Conservation (phyloP, 2,888 invertebrate species). For the Apodemia mormo region DNA sequence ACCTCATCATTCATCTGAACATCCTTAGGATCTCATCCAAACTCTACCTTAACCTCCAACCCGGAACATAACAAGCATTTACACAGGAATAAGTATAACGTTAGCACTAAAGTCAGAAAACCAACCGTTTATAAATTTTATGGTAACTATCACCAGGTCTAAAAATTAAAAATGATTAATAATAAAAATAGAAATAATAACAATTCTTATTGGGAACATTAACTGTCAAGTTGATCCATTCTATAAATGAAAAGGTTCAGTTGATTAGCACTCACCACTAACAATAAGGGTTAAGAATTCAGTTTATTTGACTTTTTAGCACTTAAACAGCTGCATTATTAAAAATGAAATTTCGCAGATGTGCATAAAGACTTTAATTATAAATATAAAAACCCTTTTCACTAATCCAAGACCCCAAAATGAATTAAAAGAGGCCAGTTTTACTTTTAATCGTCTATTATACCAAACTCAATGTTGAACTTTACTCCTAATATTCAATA, state of each 20-base stretch:
- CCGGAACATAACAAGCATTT: no score
- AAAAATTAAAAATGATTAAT: no score
- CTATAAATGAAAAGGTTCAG: background rate
- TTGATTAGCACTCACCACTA: constrained; percentile 3
- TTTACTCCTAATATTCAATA: constrained; percentile 21
- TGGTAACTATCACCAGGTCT: no score
- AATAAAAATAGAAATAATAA: no score
- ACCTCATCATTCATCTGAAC: no score
- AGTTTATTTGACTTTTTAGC: constrained; percentile 15
- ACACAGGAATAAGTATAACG: no score
- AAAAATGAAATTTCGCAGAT: constrained; percentile 15
- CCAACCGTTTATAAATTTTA: no score
- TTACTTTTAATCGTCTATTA: constrained; percentile 13
- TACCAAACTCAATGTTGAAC: constrained; percentile 19
- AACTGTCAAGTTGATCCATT: no score
- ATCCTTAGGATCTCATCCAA: no score
- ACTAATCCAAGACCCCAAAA: constrained; percentile 5
- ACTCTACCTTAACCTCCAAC: no score
- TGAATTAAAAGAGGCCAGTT: constrained; percentile 11
- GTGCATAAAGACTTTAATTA: constrained; percentile 11
- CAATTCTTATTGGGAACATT: no score
- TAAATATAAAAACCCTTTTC: constrained; percentile 3
- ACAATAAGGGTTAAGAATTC: background rate
- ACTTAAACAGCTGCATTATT: constrained; percentile 9
- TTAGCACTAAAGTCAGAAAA: no score